Evolutionary conservation across 2,113 vertebrate genomes (phyloP), one percentile per base, ranked within the genome.

Genomic region (Turnix velox): DNA sequence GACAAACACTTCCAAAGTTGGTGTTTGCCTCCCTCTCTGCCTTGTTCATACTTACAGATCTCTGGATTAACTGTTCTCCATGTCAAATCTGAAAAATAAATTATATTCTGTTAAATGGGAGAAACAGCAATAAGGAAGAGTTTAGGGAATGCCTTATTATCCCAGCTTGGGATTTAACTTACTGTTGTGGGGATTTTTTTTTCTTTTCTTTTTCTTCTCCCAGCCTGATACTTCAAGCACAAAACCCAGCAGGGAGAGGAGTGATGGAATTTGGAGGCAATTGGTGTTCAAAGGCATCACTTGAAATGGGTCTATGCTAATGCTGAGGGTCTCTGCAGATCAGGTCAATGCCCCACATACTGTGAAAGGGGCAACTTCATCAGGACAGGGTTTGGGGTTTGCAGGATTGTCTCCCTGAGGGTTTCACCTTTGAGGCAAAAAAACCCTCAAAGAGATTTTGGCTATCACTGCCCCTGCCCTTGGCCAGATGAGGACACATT

Each of bases 191-290:
- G 6, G 5, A n/a, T n/a, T 17, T 5, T 84, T 89, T 75, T 84
- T 88, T 59, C 51, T 67, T 43, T 85, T 72, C 72, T 84, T 90
- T 93, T 95, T 96, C 87, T 96, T 95, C 62, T 88, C 58, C n/a
- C 28, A 94, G 63, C 67, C 69, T 84, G 91, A 94, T 93, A 72
- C 74, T 96, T 82, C 87, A 92, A 72, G 75, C 67, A 96, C 88
- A 96, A 96, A 96, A 95, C 92, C 74, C 94, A 93, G 95, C 96
- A 76, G 95, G 96, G 92, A 89, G 73, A 93, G 87, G 84, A 49
- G 94, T 95, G 94, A 96, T 89, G 91, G 94, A 95, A 96, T 96
- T 95, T 93, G 87, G 66, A 94, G 66, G 81, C 69, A 87, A 96
- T 84, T 82, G 92, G n/a, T 93, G 73, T 96, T 96, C 95, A 93